These are phyloP conservation scores for Criorhina ranunculi DNA, from an alignment of 2,888 invertebrate species.

Conservation along the genomic window DNA sequence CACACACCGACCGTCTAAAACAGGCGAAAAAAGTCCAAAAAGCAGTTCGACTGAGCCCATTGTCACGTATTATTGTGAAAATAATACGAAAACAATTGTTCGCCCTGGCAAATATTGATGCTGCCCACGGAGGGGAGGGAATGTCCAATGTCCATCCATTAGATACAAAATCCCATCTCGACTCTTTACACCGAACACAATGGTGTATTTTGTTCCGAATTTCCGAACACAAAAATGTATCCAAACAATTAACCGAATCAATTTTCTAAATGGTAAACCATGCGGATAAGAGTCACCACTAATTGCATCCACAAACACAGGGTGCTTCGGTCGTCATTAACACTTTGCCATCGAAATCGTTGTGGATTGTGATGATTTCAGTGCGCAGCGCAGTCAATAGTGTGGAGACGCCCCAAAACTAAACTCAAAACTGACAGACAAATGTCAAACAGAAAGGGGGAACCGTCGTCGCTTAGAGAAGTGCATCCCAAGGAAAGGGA, in stretches of 20 bases:
- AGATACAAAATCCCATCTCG: not conserved
- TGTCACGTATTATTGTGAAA: constrained; percentile 73
- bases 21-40: constrained; percentile 49
- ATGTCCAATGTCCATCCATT: not conserved
- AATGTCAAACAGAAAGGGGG: not conserved
- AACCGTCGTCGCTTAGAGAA: not conserved
- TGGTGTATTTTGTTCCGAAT: constrained; percentile 63
- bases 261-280: constrained; percentile 80
- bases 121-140: not conserved
- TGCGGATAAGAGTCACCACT: constrained; percentile 78
- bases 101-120: constrained; percentile 54
- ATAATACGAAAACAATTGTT: constrained; percentile 63
- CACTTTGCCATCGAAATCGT: constrained; percentile 43
- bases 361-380: not conserved
- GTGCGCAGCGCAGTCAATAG: constrained; percentile 47
- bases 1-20: constrained; percentile 50
- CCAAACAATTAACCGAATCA: constrained; percentile 78
- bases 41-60: constrained; percentile 38
- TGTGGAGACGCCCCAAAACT: constrained; percentile 67
- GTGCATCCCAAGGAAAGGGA: constrained; percentile 14
- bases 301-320: constrained; percentile 72
- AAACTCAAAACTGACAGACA: constrained; percentile 48
- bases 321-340: constrained; percentile 56
- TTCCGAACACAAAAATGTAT: constrained; percentile 70
- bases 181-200: constrained; percentile 66